Conservation (phyloP, 2,888 invertebrate species). For the Lymantria monacha region DNA sequence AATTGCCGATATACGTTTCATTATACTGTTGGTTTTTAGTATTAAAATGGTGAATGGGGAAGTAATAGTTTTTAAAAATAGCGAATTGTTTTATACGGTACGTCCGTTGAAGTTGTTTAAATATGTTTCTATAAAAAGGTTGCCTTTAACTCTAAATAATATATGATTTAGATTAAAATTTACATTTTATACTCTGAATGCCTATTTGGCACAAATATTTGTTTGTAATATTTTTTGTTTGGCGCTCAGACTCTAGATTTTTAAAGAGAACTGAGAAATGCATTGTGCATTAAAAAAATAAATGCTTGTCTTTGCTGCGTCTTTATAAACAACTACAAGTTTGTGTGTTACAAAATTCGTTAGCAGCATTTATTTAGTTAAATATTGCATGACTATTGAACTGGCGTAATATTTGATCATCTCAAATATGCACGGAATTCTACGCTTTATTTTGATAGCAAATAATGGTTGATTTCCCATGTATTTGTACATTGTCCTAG, state of each 20-base stretch:
- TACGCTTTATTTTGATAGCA: slow-evolving; percentile 8
- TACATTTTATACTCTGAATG: too few species aligned
- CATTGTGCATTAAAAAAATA: too few species aligned
- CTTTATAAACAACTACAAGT: slow-evolving; percentile 17
- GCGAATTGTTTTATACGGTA: too few species aligned
- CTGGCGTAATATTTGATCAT: slow-evolving; percentile 30
- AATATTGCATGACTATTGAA: slow-evolving; percentile 27
- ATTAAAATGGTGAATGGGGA: not conserved
- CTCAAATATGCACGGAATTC: slow-evolving; percentile 11
- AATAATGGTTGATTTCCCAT: slow-evolving; percentile 5
- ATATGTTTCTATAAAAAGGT: too few species aligned
- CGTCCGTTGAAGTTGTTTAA: too few species aligned
- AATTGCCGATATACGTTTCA: slow-evolving; percentile 12
- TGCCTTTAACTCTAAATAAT: too few species aligned
- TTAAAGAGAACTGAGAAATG: too few species aligned
- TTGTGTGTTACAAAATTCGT: slow-evolving; percentile 3
- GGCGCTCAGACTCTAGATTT: too few species aligned
- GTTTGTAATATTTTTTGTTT: too few species aligned
- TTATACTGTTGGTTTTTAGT: slow-evolving; percentile 6
- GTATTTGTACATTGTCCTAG: slow-evolving; percentile 24
- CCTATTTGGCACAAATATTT: too few species aligned
- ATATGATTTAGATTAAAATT: too few species aligned
- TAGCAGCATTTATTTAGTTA: slow-evolving; percentile 8
- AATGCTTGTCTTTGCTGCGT: not conserved
- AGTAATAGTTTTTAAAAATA: not conserved